These are phyloP conservation scores for Gymnarchus niloticus DNA, from an alignment of 2,113 vertebrate genomes.

Conservation along the genomic window DNA sequence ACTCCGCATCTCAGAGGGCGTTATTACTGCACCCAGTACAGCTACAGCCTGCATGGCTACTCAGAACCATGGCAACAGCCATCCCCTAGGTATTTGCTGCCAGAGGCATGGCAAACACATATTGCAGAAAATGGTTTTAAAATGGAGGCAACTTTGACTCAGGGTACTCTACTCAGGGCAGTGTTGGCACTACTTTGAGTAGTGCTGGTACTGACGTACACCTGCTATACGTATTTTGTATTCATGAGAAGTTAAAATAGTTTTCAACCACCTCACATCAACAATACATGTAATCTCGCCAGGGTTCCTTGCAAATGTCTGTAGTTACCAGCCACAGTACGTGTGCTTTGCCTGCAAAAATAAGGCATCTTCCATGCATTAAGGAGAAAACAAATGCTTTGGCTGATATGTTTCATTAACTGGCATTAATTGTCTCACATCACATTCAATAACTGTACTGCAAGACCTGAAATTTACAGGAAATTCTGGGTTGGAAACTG, in stretches of 20 bases:
- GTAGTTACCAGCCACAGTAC: background rate
- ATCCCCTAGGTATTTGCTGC: background rate
- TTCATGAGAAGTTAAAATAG: background rate
- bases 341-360: no score
- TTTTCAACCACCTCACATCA: background rate
- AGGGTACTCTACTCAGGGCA: background rate
- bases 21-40: background rate
- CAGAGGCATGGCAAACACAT: background rate
- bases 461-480: background rate
- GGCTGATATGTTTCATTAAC: background rate
- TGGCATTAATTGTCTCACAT: background rate
- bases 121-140: background rate
- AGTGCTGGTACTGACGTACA: background rate
- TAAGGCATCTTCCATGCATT: background rate
- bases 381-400: background rate
- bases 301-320: background rate
- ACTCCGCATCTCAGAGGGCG: background rate
- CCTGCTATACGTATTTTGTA: background rate
- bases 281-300: background rate
- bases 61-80: conserved; percentile 2
- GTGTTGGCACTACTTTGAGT: background rate
- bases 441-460: background rate
- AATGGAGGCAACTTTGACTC: background rate
- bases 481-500: background rate
- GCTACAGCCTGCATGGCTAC: background rate